These are phyloP conservation scores for Kryphioiulus occultus DNA, from an alignment of 2,888 invertebrate genomes.

Conservation along the genomic window DNA sequence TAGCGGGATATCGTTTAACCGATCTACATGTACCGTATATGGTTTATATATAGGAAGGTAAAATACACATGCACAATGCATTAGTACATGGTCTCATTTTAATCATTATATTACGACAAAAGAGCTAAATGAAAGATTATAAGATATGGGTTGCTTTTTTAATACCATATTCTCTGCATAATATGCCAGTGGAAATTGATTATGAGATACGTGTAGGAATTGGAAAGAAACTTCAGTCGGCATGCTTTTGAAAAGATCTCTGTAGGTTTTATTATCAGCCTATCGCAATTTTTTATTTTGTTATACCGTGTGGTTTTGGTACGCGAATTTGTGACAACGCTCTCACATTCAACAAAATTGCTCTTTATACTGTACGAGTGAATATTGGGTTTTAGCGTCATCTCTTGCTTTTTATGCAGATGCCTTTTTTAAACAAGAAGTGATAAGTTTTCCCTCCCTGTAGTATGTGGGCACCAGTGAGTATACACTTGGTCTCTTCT, in stretches of 20 bases:
- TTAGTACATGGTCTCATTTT: neutral
- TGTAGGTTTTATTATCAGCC: neutral
- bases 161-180: neutral
- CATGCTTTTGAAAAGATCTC: neutral
- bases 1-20: neutral
- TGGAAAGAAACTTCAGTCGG: neutral
- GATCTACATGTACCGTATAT: too few species aligned
- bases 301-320: neutral
- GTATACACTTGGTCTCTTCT: too few species aligned
- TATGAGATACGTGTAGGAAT: neutral
- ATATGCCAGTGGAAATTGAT: neutral
- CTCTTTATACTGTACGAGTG: neutral
- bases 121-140: neutral
- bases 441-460: neutral
- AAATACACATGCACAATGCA: neutral
- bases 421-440: neutral
- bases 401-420: neutral
- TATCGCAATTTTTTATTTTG: neutral
- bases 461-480: too few species aligned
- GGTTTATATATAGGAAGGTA: neutral
- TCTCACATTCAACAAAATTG: neutral
- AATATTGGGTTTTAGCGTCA: neutral
- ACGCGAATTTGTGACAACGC: neutral
- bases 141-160: neutral
- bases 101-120: neutral